These are phyloP conservation scores for Etia nguti DNA, from an alignment of 2,113 vertebrate genomes.

Conservation along the genomic window DNA sequence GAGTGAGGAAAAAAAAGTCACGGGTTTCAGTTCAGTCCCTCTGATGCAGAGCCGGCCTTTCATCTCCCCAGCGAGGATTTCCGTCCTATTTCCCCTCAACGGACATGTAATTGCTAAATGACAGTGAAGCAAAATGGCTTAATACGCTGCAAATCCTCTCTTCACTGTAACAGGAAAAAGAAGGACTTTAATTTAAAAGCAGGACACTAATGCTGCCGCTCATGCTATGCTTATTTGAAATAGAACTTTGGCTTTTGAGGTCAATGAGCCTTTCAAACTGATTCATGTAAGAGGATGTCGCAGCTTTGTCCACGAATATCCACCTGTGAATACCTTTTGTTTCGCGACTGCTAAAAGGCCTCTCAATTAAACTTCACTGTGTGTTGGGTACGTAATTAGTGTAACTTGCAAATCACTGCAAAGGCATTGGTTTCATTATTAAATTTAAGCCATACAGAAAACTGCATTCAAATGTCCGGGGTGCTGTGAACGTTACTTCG, in stretches of 20 bases:
- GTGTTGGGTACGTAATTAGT: background rate
- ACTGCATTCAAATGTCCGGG: background rate
- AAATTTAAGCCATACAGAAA: background rate
- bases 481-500: background rate
- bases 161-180: slow-evolving; percentile 7
- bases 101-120: slow-evolving; percentile 61
- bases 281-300: background rate
- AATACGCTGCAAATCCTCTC: slow-evolving; percentile 54
- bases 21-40: slow-evolving; percentile 33
- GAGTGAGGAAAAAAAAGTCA: slow-evolving; percentile 23
- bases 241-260: background rate
- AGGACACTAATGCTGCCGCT: background rate
- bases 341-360: background rate
- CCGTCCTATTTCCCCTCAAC: slow-evolving; percentile 48
- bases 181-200: slow-evolving; percentile 10
- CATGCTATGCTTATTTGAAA: slow-evolving; percentile 10
- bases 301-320: background rate
- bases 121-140: slow-evolving; percentile 61
- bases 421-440: background rate
- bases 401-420: background rate
- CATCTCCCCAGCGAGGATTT: slow-evolving; percentile 60
- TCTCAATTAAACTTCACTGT: background rate
- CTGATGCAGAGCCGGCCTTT: slow-evolving; percentile 52
- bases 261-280: background rate
- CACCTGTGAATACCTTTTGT: background rate